These are phyloP conservation scores for Notocelia uddmanniana DNA, from an alignment of 2,888 invertebrate species.

Conservation along the genomic window DNA sequence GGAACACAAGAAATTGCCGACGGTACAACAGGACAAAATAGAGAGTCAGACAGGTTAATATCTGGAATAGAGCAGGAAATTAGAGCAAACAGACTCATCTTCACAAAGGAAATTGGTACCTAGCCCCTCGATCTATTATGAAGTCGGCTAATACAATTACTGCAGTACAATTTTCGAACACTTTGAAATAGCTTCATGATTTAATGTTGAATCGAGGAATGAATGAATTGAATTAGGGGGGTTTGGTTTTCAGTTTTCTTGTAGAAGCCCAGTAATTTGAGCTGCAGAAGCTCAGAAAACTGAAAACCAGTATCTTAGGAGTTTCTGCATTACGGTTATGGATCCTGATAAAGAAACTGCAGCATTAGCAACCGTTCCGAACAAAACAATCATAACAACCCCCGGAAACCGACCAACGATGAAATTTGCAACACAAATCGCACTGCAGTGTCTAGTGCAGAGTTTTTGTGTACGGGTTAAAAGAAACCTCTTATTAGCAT, in stretches of 20 bases:
- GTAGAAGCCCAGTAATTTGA: not conserved
- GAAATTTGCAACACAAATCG: conserved; percentile 84
- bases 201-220: not conserved
- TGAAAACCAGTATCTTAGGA: too few relatives aligned
- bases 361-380: conserved; percentile 21
- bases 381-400: conserved; percentile 38
- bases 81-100: conserved; percentile 67
- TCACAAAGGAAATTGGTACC: conserved; percentile 72
- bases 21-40: conserved; percentile 36
- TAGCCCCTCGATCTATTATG: conserved; percentile 42
- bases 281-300: too few relatives aligned
- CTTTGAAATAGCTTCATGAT: conserved; percentile 11
- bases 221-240: not conserved
- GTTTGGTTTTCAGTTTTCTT: not conserved
- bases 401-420: conserved; percentile 43
- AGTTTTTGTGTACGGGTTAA: conserved; percentile 80
- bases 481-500: conserved; percentile 83
- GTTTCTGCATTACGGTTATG: not conserved
- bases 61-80: conserved; percentile 68
- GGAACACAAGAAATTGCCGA: conserved; percentile 22
- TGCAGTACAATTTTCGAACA: conserved; percentile 31
- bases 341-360: conserved; percentile 7
- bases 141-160: conserved; percentile 40
- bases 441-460: conserved; percentile 85
- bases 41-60: conserved; percentile 40